These are phyloP conservation scores for Nycticebus coucang DNA, from an alignment of 2,113 vertebrate genomes.

Conservation along the genomic window DNA sequence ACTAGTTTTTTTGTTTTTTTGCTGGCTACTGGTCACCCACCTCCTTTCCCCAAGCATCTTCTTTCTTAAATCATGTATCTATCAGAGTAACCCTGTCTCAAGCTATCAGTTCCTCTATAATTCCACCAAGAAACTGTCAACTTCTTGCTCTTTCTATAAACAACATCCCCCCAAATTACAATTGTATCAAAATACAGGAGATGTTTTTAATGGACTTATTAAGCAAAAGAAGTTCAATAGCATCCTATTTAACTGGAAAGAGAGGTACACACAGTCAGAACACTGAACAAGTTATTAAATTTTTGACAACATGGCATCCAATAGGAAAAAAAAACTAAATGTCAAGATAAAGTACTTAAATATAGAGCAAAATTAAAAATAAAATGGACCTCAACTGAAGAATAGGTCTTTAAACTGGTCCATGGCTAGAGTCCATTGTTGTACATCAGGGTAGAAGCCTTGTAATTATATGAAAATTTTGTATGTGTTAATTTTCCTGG, in stretches of 20 bases:
- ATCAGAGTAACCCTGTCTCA: background rate
- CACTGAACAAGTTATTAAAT: conserved; percentile 1
- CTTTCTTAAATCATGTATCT: background rate
- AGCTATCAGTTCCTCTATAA: background rate
- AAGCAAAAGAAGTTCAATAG: conserved; percentile 43
- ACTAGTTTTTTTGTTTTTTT: background rate
- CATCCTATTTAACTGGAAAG: conserved; percentile 38
- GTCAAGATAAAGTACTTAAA: background rate
- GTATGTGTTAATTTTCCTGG: conserved; percentile 67
- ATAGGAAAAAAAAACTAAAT: background rate
- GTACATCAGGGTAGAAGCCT: conserved; percentile 43
- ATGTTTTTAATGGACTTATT: background rate
- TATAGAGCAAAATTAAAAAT: conserved; percentile 52
- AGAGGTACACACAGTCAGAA: background rate
- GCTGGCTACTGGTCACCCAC: background rate
- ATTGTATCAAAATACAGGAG: conserved; percentile 27
- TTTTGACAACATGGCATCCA: background rate
- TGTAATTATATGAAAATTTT: conserved; percentile 58
- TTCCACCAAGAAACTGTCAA: background rate
- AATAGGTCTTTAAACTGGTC: conserved; percentile 48
- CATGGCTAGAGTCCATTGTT: conserved; percentile 38
- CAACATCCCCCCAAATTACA: background rate
- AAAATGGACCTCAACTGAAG: conserved; percentile 39
- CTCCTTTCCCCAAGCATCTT: background rate
- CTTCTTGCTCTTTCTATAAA: conserved; percentile 13